phyloP scores from a whole-genome alignment of 23 tunicate genomes.

The Clavelina lepadiformis region DNA sequence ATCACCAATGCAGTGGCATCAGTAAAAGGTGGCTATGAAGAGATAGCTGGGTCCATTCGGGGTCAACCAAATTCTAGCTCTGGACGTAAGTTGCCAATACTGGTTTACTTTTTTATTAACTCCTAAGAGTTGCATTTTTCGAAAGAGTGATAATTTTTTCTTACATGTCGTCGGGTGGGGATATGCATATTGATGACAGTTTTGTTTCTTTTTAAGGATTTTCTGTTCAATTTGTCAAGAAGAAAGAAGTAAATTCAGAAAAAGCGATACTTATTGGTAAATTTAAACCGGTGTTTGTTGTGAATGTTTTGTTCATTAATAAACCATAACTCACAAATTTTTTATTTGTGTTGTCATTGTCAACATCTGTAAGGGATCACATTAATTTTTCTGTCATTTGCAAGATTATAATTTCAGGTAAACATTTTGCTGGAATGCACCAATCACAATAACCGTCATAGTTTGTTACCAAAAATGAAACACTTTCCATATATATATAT shows the following conservation, averaged over 20 bases:
- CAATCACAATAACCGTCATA: neutral
- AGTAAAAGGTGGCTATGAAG: constrained; percentile 84
- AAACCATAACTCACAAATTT: too few species aligned
- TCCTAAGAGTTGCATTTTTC: too few species aligned
- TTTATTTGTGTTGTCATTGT: neutral
- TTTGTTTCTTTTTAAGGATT: constrained; percentile 85
- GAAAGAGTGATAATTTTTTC: too few species aligned
- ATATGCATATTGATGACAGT: too few species aligned
- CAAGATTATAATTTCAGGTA: neutral
- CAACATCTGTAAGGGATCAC: neutral
- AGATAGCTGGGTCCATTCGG: constrained; percentile 36
- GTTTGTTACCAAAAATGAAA: too few species aligned
- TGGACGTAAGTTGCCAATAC: too few species aligned
- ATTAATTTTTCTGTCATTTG: neutral
- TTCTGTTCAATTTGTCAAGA: constrained; percentile 84
- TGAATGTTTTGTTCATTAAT: neutral
- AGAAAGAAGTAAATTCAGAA: constrained; percentile 46
- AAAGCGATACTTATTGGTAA: constrained; percentile 79
- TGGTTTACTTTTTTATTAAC: too few species aligned
- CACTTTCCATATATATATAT: too few species aligned
- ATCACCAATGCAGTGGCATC: constrained; percentile 66
- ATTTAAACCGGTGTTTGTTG: neutral
- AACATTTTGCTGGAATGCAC: neutral
- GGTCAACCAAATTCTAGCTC: too few species aligned
- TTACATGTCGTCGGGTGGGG: too few species aligned